phyloP scores from a whole-genome alignment of 2,888 invertebrate species.

The Leptinotarsa tumamoca region DNA sequence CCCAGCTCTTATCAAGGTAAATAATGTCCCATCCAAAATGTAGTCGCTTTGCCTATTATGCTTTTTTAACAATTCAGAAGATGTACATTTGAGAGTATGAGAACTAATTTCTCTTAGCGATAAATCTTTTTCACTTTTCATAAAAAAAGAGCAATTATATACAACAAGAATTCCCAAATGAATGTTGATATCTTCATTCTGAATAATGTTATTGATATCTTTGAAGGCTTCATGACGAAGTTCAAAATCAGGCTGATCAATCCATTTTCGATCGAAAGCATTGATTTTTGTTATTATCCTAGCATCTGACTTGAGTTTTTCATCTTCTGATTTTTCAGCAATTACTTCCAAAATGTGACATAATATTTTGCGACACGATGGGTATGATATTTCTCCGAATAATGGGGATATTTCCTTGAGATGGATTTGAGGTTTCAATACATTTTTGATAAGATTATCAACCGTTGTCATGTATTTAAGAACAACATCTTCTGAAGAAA shows the following conservation, averaged over 20 bases:
- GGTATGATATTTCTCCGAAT: constrained; percentile 75
- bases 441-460: constrained; percentile 79
- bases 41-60: constrained; percentile 73
- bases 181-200: constrained; percentile 70
- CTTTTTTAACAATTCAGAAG: constrained; percentile 73
- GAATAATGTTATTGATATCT: constrained; percentile 72
- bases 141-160: constrained; percentile 84
- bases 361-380: constrained; percentile 77
- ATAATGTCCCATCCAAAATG: constrained; percentile 79
- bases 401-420: constrained; percentile 78
- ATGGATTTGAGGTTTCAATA: constrained; percentile 75
- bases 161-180: constrained; percentile 80
- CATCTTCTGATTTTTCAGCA: constrained; percentile 67
- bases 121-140: constrained; percentile 84
- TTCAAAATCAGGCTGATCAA: constrained; percentile 95
- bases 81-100: constrained; percentile 77
- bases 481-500: constrained; percentile 76
- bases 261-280: constrained; percentile 86
- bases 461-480: constrained; percentile 79
- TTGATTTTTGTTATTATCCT: constrained; percentile 79
- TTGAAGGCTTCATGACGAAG: constrained; percentile 83
- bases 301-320: constrained; percentile 65
- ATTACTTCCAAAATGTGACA: constrained; percentile 74
- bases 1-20: constrained; percentile 79
- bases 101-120: constrained; percentile 84